Evolutionary conservation across 2,797 vertebrate species (phyloP), one percentile per base, ranked within the genome.

Genomic region (Novumbra hubbsi): DNA sequence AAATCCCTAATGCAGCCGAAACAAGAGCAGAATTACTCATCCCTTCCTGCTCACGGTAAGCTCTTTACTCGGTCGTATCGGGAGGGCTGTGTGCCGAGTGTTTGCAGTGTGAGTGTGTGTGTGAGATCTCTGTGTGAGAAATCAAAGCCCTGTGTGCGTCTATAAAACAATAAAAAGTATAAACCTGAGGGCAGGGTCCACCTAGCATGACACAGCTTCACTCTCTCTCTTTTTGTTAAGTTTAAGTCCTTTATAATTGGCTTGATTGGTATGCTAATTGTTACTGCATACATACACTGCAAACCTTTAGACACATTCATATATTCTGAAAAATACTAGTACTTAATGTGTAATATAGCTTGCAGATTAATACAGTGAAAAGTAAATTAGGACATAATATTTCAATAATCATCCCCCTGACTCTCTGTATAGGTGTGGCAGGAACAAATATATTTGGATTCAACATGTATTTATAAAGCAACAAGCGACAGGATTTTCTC

Each of bases 31-130:
- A 75, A 82, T 84, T 82, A 86, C 87, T 90, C 80, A 91, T 90
- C 88, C 85, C 87, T 86, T 90, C 91, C 91, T 83, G 90, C 90
- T 87, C 87, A 67, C 81, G 84, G 80, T 91, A 91, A 92, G 86
- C 89, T 78, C 83, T 78, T 92, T 91, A 88, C 85, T 88, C 79
- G 82, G 84, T 86, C 84, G 89, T 75, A 83, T 87, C 73, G 78
- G 92, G 62, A 72, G 80, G 78, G 77, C 76, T 73, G 80, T 80
- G 16, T 67, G 76, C 66, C 24, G 70, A 30, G 27, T 72, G 77
- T 27, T 41, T 62, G 71, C 50, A n/a, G 77, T 70, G 1, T 16
- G 12, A 65, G 24, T 50, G 49, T 28, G 69, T 24, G 69, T 28
- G 32, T 45, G 68, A 72, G 63, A 30, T 65, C 63, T 65, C 27